Conservation (phyloP, 1,140 invertebrate species). For the Drosophila gunungcola region DNA sequence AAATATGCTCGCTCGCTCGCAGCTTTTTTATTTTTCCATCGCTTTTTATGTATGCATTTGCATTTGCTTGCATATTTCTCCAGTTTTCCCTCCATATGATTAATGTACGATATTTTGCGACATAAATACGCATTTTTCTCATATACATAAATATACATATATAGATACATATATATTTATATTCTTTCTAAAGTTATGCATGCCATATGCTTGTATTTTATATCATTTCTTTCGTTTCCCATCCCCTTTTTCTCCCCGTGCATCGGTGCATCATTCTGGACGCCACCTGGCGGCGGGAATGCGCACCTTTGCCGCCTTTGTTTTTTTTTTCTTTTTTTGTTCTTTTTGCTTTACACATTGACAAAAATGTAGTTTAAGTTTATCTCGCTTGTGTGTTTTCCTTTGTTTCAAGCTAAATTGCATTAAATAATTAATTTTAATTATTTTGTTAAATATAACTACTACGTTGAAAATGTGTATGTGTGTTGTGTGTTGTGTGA, state of each 20-base stretch:
- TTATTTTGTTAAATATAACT: constrained; percentile 69
- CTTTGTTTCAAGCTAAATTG: constrained; percentile 62
- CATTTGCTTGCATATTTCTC: constrained; percentile 1
- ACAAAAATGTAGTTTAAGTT: constrained; percentile 26
- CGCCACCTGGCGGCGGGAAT: constrained; percentile 21
- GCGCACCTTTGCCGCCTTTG: neutral
- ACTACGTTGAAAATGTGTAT: constrained; percentile 56
- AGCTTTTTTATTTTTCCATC: constrained; percentile 16
- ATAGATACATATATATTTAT: constrained; percentile 32
- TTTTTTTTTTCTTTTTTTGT: neutral
- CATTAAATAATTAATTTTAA: constrained; percentile 63
- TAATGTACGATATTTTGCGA: constrained; percentile 57
- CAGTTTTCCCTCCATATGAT: constrained; percentile 15
- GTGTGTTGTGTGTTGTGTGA: constrained; percentile 14
- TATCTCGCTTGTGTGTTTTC: constrained; percentile 25
- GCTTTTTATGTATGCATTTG: constrained; percentile 3
- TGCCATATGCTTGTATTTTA: constrained; percentile 60
- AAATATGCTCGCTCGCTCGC: constrained; percentile 34
- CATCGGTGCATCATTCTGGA: constrained; percentile 7
- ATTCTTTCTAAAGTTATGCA: constrained; percentile 34
- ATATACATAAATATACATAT: constrained; percentile 41
- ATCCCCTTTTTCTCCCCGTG: neutral
- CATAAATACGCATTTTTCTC: constrained; percentile 51
- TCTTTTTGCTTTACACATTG: constrained; percentile 13
- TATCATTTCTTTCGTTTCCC: constrained; percentile 65